phyloP scores from a whole-genome alignment of 2,113 vertebrate species.

The Chionomys nivalis region DNA sequence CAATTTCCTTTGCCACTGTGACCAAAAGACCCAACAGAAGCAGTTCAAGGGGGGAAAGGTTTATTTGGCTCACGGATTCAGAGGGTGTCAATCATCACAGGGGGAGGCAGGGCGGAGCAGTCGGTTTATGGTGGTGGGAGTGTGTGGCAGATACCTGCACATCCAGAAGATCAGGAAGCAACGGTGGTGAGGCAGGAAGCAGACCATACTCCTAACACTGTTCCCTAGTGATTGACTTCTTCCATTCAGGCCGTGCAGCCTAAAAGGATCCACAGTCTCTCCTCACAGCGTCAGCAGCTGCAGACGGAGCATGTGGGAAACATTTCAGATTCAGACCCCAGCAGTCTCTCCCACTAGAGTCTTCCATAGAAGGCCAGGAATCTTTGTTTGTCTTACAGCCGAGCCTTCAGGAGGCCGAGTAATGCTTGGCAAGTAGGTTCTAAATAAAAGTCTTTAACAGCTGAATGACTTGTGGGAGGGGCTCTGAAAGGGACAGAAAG shows the following conservation, averaged over 20 bases:
- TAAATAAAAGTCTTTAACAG: neutral
- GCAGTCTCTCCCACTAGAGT: neutral
- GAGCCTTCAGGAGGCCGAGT: neutral
- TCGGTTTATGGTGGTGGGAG: too few species aligned
- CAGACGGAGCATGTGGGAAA: too few species aligned
- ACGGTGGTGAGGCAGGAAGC: neutral
- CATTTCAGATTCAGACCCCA: neutral
- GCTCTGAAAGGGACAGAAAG: neutral
- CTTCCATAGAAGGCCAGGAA: neutral
- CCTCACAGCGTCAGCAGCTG: neutral
- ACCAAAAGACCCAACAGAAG: neutral
- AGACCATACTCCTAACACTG: too few species aligned
- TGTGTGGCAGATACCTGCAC: too few species aligned
- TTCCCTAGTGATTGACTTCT: neutral
- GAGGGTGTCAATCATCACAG: neutral
- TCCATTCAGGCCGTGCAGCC: neutral
- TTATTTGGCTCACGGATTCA: neutral
- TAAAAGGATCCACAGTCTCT: neutral
- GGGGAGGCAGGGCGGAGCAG: too few species aligned
- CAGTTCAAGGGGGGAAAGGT: neutral
- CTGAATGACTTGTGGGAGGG: neutral
- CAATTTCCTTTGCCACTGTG: neutral
- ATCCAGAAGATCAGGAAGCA: neutral
- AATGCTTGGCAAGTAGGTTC: neutral
- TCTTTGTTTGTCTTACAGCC: neutral